Conservation (phyloP, 2,888 invertebrate species). For the Clivina fossor region DNA sequence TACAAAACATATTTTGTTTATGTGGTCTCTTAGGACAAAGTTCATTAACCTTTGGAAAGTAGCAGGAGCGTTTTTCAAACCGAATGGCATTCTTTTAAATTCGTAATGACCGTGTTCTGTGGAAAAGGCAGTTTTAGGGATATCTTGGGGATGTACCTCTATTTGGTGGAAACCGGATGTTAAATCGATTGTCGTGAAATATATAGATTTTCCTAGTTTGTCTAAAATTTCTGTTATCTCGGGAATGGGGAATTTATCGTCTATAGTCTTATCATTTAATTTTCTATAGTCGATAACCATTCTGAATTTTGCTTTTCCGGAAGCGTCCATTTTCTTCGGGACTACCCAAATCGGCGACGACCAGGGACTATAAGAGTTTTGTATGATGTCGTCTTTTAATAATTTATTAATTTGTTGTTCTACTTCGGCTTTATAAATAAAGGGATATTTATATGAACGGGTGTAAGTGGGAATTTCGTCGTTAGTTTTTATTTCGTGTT, state of each 20-base stretch:
- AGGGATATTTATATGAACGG: conserved; percentile 38
- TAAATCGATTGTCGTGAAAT: conserved; percentile 33
- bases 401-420: conserved; percentile 35
- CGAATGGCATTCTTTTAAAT: conserved; percentile 33
- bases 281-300: conserved; percentile 40
- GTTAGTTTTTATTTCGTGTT: conserved; percentile 38
- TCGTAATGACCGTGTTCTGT: conserved; percentile 21
- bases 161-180: conserved; percentile 41
- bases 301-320: conserved; percentile 37
- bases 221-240: conserved; percentile 41
- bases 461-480: conserved; percentile 37
- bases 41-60: conserved; percentile 34
- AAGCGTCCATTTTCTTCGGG: conserved; percentile 39
- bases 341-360: conserved; percentile 40
- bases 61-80: conserved; percentile 31
- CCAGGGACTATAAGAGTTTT: conserved; percentile 36
- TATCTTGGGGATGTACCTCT: conserved; percentile 37
- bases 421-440: conserved; percentile 38
- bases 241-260: conserved; percentile 39
- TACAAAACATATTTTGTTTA: conserved; percentile 28
- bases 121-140: conserved; percentile 40
- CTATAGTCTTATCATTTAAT: conserved; percentile 37
- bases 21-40: conserved; percentile 21
- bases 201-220: conserved; percentile 37
- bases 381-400: conserved; percentile 35